These are phyloP conservation scores for Caerostris extrusa DNA, from an alignment of 1,140 invertebrate species.

Conservation along the genomic window DNA sequence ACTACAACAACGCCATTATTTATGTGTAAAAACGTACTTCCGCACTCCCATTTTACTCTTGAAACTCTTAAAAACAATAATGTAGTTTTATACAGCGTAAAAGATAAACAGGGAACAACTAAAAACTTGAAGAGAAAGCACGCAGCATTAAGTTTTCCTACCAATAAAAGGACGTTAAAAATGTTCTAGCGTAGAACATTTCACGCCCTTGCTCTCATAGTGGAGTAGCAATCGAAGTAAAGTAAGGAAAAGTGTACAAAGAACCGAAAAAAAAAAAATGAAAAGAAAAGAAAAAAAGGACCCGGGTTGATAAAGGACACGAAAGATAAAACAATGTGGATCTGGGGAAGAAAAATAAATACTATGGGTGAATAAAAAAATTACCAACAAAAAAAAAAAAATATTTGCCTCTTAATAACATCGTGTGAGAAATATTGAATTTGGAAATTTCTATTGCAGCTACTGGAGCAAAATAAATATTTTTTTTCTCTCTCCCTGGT, in stretches of 20 bases:
- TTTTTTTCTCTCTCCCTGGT: not conserved
- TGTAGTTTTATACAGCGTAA: not conserved
- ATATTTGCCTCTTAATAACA: slow-evolving; percentile 16
- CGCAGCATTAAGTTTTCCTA: not conserved
- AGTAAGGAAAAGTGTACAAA: not conserved
- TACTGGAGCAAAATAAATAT: slow-evolving; percentile 19
- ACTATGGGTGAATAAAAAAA: slow-evolving; percentile 19
- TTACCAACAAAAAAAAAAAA: not conserved
- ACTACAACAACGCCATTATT: too few relatives aligned
- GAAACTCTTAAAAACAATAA: not conserved
- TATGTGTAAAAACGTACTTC: too few relatives aligned
- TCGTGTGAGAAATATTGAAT: slow-evolving; percentile 36
- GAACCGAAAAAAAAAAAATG: not conserved
- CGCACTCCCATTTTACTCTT: too few relatives aligned
- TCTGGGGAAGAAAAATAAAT: slow-evolving; percentile 37
- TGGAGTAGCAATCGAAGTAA: not conserved
- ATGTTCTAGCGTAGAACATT: not conserved
- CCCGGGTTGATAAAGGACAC: slow-evolving; percentile 22
- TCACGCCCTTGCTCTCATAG: not conserved
- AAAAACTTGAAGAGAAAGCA: not conserved
- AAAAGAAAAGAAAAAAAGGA: not conserved
- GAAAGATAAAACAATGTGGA: slow-evolving; percentile 41
- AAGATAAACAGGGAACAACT: not conserved
- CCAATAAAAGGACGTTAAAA: not conserved
- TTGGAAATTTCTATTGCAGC: slow-evolving; percentile 38